Evolutionary conservation across 2,888 invertebrate genomes (phyloP), one percentile per base, ranked within the genome.

Genomic region (Apoda limacodes): DNA sequence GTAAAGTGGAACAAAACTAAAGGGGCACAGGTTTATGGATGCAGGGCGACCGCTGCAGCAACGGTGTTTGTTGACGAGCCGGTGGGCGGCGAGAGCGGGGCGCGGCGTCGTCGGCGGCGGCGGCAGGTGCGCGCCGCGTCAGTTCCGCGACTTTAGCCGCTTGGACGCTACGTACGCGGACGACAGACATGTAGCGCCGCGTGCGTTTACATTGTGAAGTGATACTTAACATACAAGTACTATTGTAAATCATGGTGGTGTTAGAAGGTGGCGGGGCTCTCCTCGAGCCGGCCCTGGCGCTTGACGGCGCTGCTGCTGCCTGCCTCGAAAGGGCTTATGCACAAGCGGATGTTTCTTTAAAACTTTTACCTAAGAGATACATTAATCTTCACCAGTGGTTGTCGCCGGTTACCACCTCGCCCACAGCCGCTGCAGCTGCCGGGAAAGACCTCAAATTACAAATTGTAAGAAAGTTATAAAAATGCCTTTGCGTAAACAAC

Each of bases 321-420:
- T 85, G 87, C 49, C 78, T 92, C 64, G 92, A 92, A 69, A 85
- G 88, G 41, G 86, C 88, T 40, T 92, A 91, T 74, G 88, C 90
- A 57, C 91, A 91, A 70, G 87, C 89, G 50, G 88, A 89, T 54
- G 88, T 90, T 57, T 90, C 92, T 52, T 84, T 93, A 69, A 94
- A 94, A 87, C 88, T 93, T 84, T 85, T 93, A 76, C 92, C 92
- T 60, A 93, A 93, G 83, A 85, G 93, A 60, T 93, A 90, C 76
- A 91, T 93, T 69, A 92, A 91, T 82, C 85, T 93, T 66, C 94
- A 94, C 74, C 92, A 92, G 75, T 93, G 92, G 92, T 83, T 93
- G 62, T 90, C 92, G 60, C 93, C 93, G 47, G 84, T 88, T 57
- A 86, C 90, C 46, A 70, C 75, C 12, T 71, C 78, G 22, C 67